Conservation (phyloP, 2,797 vertebrate genomes). For the Pantherophis vulpinus region DNA sequence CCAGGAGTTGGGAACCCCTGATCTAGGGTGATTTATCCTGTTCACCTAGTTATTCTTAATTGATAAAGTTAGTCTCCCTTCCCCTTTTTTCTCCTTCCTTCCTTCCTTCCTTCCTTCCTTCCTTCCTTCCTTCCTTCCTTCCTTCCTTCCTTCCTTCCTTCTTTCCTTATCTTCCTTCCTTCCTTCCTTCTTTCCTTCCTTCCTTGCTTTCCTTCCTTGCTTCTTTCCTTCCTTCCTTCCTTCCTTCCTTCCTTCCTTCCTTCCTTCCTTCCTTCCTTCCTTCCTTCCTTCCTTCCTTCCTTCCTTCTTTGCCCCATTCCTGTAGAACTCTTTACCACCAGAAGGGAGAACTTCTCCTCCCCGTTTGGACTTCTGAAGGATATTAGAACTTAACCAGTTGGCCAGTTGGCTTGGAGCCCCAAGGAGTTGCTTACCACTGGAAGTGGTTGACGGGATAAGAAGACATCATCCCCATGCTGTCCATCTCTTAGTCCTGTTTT, state of each 20-base stretch:
- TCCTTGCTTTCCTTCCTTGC: background rate
- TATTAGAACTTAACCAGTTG: background rate
- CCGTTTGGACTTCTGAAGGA: background rate
- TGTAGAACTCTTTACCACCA: too few relatives aligned
- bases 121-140: background rate
- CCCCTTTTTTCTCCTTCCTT: background rate
- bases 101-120: too few relatives aligned
- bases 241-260: background rate
- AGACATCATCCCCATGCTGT: background rate
- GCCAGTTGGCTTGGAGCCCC: background rate
- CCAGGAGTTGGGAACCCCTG: too few relatives aligned
- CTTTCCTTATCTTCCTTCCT: background rate
- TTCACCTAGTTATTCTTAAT: background rate
- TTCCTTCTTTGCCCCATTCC: too few relatives aligned
- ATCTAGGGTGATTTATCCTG: background rate
- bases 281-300: too few relatives aligned
- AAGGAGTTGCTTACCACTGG: background rate
- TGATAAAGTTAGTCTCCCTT: background rate
- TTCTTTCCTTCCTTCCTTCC: background rate
- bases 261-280: background rate
- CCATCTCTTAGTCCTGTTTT: background rate
- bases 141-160: too few relatives aligned
- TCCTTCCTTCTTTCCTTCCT: background rate
- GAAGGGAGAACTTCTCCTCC: too few relatives aligned
- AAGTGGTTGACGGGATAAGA: background rate